Conservation (phyloP, 2,888 invertebrate genomes). For the Liodrosophila aerea region DNA sequence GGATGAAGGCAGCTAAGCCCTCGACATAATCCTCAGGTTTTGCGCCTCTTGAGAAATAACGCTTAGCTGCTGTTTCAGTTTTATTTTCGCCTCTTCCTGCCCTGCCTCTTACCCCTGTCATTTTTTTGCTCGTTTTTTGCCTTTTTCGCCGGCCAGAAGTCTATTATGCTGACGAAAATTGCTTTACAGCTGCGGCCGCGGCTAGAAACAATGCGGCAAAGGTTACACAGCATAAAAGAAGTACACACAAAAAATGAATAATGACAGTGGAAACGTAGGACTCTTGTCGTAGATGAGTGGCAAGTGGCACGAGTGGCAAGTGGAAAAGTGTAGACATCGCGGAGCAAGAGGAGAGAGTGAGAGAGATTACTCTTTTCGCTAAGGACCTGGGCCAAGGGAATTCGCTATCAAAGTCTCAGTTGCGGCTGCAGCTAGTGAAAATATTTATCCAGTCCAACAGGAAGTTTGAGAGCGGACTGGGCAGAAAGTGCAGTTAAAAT, state of each 20-base stretch:
- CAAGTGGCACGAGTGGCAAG: neutral
- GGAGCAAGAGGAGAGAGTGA: too few species aligned
- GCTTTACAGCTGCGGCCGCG: constrained; percentile 69
- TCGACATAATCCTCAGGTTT: constrained; percentile 45
- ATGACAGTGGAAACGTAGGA: constrained; percentile 56
- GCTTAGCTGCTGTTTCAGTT: constrained; percentile 62
- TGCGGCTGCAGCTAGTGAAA: constrained; percentile 47
- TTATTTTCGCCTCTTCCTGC: constrained; percentile 6
- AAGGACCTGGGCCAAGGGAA: constrained; percentile 45
- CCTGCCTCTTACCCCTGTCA: constrained; percentile 18
- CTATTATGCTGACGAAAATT: constrained; percentile 74
- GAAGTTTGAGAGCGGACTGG: neutral
- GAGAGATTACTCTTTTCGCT: constrained; percentile 47
- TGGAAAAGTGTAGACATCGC: too few species aligned
- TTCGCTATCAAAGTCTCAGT: constrained; percentile 53
- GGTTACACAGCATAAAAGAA: constrained; percentile 75
- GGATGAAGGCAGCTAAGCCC: constrained; percentile 36
- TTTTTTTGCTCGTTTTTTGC: constrained; percentile 40
- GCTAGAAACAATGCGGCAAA: constrained; percentile 72
- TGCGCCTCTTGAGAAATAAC: constrained; percentile 67
- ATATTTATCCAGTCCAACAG: constrained; percentile 34
- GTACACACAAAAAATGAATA: constrained; percentile 69
- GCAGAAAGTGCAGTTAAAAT: constrained; percentile 71
- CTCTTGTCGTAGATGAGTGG: neutral
- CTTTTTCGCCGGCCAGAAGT: constrained; percentile 51